Conservation (phyloP, 2,113 vertebrate genomes). For the Nannobrachium achirus region DNA sequence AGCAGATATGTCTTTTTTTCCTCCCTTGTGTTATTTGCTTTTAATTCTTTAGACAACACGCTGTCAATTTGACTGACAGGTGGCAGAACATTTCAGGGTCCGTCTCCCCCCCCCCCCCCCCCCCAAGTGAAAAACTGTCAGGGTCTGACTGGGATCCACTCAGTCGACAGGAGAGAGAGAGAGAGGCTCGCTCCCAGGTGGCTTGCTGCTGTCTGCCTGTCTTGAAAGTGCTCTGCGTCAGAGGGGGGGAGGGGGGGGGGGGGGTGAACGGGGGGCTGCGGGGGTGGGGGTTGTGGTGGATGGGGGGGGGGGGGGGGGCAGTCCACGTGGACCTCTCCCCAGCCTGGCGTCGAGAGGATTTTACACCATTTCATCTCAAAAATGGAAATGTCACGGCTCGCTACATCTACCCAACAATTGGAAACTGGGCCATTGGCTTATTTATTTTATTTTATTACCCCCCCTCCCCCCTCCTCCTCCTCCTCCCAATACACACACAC, state of each 20-base stretch:
- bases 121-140: constrained; percentile 76
- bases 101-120: constrained; percentile 60
- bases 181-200: constrained; percentile 71
- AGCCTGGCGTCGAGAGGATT: constrained; percentile 72
- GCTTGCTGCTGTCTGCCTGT: constrained; percentile 79
- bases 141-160: constrained; percentile 75
- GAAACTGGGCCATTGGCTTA: constrained; percentile 76
- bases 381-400: constrained; percentile 75
- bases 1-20: constrained; percentile 57
- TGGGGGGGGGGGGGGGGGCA: constrained; percentile 8
- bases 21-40: constrained; percentile 54
- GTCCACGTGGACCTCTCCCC: constrained; percentile 70
- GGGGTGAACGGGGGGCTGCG: background rate
- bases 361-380: constrained; percentile 78
- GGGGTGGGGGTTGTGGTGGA: background rate
- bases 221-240: constrained; percentile 75
- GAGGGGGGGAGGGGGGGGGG: constrained; percentile 3
- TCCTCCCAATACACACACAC: constrained; percentile 30
- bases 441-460: constrained; percentile 62
- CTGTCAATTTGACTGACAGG: constrained; percentile 81
- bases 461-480: constrained; percentile 32
- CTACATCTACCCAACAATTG: constrained; percentile 72
- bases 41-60: constrained; percentile 75
- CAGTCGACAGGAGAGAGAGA: constrained; percentile 61
- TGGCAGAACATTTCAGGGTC: constrained; percentile 82